phyloP scores from a whole-genome alignment of 2,797 vertebrate species.

The Pangasius djambal region DNA sequence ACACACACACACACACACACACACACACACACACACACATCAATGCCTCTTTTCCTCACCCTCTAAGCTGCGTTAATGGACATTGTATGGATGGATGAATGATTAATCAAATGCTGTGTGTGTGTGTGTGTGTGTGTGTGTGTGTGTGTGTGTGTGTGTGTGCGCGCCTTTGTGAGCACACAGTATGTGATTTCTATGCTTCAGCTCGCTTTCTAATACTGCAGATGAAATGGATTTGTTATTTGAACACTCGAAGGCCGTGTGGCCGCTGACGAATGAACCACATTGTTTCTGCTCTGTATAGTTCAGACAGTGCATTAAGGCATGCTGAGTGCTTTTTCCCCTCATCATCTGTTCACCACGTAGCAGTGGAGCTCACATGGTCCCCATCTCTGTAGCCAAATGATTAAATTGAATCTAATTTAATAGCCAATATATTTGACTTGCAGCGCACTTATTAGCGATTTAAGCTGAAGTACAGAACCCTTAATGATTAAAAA shows the following conservation, averaged over 20 bases:
- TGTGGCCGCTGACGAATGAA: slow-evolving; percentile 25
- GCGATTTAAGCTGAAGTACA: background rate
- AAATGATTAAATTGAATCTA: background rate
- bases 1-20: slow-evolving; percentile 8
- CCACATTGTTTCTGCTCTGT: slow-evolving; percentile 38
- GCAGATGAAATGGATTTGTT: slow-evolving; percentile 40
- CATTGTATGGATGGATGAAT: slow-evolving; percentile 49
- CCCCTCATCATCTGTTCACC: slow-evolving; percentile 16
- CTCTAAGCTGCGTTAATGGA: slow-evolving; percentile 50
- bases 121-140: slow-evolving; percentile 29
- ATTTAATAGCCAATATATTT: slow-evolving; percentile 1
- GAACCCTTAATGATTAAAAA: background rate
- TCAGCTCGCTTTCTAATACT: slow-evolving; percentile 35
- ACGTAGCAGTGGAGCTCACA: background rate
- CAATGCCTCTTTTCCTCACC: slow-evolving; percentile 17
- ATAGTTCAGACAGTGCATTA: slow-evolving; percentile 34
- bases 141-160: slow-evolving; percentile 43
- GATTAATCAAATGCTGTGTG: slow-evolving; percentile 53
- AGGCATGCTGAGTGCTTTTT: slow-evolving; percentile 10
- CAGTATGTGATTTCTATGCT: slow-evolving; percentile 36
- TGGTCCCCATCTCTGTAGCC: background rate
- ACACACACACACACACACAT: background rate
- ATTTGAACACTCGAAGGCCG: slow-evolving; percentile 34
- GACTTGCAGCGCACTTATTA: background rate
- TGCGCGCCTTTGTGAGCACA: slow-evolving; percentile 10